A percentile compares a stretch with the other conserved stretches of the same genome.
Evolutionary conservation across 2,113 vertebrate species (phyloP).

Genomic region (Mustela nigripes): DNA sequence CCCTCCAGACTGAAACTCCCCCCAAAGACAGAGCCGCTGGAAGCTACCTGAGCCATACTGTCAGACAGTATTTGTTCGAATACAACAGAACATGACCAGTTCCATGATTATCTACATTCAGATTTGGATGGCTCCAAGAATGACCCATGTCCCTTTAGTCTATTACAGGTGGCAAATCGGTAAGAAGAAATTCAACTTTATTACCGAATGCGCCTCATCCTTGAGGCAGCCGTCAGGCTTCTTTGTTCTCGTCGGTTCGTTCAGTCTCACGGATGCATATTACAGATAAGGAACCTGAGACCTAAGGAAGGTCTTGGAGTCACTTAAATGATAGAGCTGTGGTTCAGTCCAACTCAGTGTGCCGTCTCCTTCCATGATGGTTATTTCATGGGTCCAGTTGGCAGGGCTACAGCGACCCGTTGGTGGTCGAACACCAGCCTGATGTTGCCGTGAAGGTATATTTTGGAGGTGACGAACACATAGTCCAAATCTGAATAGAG

Average conservation of each 20-base stretch:
- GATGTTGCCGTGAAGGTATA: background rate
- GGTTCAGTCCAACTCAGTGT: background rate
- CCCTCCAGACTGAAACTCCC: background rate
- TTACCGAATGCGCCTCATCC: background rate
- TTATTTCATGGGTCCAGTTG: fast-evolving
- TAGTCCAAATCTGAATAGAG: background rate
- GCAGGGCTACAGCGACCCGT: too few species aligned
- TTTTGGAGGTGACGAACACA: background rate
- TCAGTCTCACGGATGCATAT: background rate
- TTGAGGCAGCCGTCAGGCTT: background rate
- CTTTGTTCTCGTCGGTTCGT: background rate
- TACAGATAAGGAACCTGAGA: background rate
- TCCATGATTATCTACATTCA: background rate
- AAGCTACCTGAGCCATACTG: background rate
- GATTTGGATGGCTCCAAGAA: background rate
- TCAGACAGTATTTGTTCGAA: background rate
- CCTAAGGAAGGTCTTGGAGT: background rate
- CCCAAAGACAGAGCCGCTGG: background rate
- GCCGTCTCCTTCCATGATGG: background rate
- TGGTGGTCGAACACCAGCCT: background rate
- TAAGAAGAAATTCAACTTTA: background rate
- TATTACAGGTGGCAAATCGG: background rate
- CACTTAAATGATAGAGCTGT: background rate
- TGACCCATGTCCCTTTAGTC: background rate
- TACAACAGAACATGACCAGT: background rate